Evolutionary conservation across 2,888 invertebrate genomes (phyloP).

Genomic region (Bedellia somnulentella): DNA sequence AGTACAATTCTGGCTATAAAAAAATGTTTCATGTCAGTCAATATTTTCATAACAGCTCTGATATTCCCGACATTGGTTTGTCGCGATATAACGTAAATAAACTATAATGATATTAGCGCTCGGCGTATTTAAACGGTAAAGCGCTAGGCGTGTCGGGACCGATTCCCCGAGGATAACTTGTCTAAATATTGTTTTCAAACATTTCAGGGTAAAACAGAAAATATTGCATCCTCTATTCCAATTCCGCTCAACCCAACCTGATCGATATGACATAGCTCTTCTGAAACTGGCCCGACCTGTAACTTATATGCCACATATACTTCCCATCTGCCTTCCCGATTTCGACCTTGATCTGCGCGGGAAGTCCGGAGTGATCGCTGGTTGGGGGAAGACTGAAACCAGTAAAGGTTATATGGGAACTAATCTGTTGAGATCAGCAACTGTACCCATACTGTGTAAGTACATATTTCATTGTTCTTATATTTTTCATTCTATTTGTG

Average conservation of each 20-base stretch:
- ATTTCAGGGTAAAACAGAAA: slow-evolving; percentile 67
- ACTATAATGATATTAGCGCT: too few species aligned
- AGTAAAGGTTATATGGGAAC: slow-evolving; percentile 76
- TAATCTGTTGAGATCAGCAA: slow-evolving; percentile 76
- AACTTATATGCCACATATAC: slow-evolving; percentile 65
- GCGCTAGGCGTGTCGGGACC: too few species aligned
- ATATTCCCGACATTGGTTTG: too few species aligned
- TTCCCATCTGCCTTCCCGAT: slow-evolving; percentile 78
- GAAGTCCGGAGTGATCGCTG: slow-evolving; percentile 65
- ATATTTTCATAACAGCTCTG: too few species aligned
- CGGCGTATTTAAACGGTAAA: too few species aligned
- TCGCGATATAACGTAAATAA: too few species aligned
- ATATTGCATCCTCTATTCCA: slow-evolving; percentile 80
- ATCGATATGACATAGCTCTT: slow-evolving; percentile 78
- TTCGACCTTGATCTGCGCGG: slow-evolving; percentile 32
- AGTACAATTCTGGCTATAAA: too few species aligned
- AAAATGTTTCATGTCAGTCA: too few species aligned
- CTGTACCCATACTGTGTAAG: slow-evolving; percentile 79
- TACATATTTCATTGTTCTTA: slow-evolving; percentile 7
- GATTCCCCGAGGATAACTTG: too few species aligned
- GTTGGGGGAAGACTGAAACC: slow-evolving; percentile 82
- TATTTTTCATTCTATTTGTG: too few species aligned
- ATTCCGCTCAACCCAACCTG: slow-evolving; percentile 81
- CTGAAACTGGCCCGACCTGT: slow-evolving; percentile 72
- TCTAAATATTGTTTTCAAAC: too few species aligned